Evolutionary conservation across 1,140 invertebrate species (phyloP), one percentile per base, ranked within the genome.

Genomic region (Protaetia brevitarsis): DNA sequence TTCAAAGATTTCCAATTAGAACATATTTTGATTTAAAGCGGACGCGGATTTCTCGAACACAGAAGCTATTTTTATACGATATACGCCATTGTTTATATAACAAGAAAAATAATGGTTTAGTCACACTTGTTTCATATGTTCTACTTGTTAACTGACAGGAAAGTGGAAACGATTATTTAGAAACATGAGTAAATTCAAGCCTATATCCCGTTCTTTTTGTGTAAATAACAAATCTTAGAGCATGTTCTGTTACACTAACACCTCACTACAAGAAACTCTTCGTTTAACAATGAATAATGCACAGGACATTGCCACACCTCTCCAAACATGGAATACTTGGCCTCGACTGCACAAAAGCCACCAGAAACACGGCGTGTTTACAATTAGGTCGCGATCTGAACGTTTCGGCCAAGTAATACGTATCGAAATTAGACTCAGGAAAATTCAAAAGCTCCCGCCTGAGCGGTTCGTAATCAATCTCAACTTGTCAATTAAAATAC

Each of bases 401-500:
- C 19, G 26, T 51, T 51, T 23, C 16, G 7, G 26, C 19, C 21
- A 51, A 51, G 41, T n/a, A n/a, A n/a, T n/a, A 23, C 41, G 23
- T 51, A 13, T 19, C 19, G 11, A 51, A 51, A 51, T 51, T 51
- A 51, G 41, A 2, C 41, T 10, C 11, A 16, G 19, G 41, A 19
- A 51, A 51, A 23, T 19, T 51, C 19, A 51, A 51, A 51, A 0
- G 41, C 41, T 51, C 26, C 13, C 41, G 41, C 13, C 13, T 51
- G 3, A 10, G 10, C 11, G 41, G 26, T 51, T 10, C 3, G 16
- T 51, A 51, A 51, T 51, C 41, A 51, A 51, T 51, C 41, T 51
- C 26, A 16, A 51, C 41, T 51, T 51, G 41, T 51, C 41, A 51
- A 51, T 51, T 51, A 51, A 51, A 51, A 19, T 51, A 6, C 10